Conservation (phyloP, 2,797 vertebrate species). For the Netta rufina region DNA sequence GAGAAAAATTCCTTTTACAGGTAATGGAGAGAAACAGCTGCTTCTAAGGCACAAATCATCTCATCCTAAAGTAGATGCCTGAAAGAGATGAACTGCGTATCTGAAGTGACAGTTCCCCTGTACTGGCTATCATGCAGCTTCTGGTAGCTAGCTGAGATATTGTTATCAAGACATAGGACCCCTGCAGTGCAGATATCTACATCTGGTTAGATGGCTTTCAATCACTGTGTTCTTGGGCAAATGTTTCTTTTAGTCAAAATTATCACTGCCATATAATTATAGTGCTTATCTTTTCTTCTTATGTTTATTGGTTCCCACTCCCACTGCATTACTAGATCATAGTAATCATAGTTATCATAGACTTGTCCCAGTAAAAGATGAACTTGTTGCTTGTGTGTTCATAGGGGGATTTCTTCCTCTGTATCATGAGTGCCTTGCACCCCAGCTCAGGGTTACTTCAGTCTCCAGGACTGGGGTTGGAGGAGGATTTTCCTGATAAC, state of each 20-base stretch:
- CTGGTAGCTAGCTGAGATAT: background rate
- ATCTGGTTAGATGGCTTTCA: background rate
- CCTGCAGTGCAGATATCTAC: background rate
- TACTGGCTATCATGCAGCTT: background rate
- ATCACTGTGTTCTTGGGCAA: fast-evolving
- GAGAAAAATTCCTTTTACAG: conserved; percentile 35
- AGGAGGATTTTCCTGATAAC: background rate
- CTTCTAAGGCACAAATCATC: conserved; percentile 31
- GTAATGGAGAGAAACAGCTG: conserved; percentile 38
- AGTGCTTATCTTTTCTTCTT: background rate
- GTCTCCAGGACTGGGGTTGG: background rate
- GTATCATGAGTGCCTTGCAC: background rate
- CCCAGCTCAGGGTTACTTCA: background rate
- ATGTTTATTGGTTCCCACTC: background rate
- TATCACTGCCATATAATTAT: background rate
- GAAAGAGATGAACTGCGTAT: conserved; percentile 1
- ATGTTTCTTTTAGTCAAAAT: background rate
- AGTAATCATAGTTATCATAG: background rate
- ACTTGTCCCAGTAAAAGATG: background rate
- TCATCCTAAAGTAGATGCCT: background rate
- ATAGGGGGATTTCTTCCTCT: background rate
- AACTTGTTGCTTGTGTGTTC: background rate
- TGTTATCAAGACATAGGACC: background rate
- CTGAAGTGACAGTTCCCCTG: background rate
- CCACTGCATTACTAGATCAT: background rate